These are phyloP conservation scores for Calidris pugnax DNA, from an alignment of 2,113 vertebrate genomes.

Conservation along the genomic window DNA sequence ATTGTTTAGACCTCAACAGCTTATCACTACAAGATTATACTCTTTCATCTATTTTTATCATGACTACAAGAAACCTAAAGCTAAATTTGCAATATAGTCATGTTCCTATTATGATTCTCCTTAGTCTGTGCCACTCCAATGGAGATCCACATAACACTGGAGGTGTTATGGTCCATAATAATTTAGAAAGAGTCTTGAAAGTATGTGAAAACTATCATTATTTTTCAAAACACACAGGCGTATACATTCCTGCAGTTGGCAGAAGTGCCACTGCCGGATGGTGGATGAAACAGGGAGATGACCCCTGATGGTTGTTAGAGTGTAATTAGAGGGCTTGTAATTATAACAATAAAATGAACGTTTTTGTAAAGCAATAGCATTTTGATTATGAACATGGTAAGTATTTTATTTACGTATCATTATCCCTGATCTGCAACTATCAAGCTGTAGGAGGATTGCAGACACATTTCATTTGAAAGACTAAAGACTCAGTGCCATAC, in stretches of 20 bases:
- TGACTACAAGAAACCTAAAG: background rate
- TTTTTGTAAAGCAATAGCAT: constrained; percentile 28
- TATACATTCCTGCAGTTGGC: background rate
- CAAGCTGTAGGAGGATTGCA: background rate
- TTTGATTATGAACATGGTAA: constrained; percentile 27
- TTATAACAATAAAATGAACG: background rate
- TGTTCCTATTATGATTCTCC: background rate
- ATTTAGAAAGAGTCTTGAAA: background rate
- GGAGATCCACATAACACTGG: background rate
- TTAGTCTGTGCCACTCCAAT: background rate
- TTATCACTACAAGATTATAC: background rate
- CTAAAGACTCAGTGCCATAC: background rate
- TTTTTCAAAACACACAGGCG: background rate
- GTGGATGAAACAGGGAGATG: constrained; percentile 1
- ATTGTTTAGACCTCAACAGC: background rate
- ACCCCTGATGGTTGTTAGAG: background rate
- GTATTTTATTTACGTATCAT: constrained; percentile 28
- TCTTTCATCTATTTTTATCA: background rate
- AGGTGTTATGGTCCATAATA: background rate
- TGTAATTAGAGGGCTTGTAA: background rate
- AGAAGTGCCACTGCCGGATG: background rate
- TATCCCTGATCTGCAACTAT: constrained; percentile 7
- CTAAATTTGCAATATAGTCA: background rate
- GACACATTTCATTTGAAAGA: background rate
- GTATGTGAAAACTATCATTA: background rate